Percentiles rank a stretch among this genome's conserved stretches.
Conservation (phyloP, 2,113 vertebrate genomes). For the Chaenogobius annularis region DNA sequence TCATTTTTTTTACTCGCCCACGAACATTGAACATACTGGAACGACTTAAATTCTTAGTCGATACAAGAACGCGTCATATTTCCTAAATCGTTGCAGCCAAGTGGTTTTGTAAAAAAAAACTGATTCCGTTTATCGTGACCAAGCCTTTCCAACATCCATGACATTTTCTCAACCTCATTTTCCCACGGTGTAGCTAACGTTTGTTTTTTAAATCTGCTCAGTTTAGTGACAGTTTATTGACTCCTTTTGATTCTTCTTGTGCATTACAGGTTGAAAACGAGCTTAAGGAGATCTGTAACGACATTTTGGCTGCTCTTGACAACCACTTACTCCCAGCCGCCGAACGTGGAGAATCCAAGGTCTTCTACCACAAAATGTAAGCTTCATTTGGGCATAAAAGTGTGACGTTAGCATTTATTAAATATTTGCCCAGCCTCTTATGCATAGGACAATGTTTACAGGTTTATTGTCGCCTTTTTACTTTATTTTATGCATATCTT, state of each 20-base stretch:
- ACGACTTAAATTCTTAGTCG: too few relatives aligned
- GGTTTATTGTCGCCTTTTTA: neutral
- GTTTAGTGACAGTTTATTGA: too few relatives aligned
- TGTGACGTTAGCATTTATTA: neutral
- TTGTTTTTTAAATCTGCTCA: too few relatives aligned
- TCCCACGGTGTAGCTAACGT: too few relatives aligned
- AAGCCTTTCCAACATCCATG: too few relatives aligned
- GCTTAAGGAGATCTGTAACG: constrained; percentile 93
- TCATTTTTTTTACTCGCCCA: too few relatives aligned
- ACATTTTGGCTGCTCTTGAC: constrained; percentile 98
- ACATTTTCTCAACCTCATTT: too few relatives aligned
- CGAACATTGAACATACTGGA: too few relatives aligned
- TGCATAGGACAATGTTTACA: neutral
- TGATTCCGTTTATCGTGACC: too few relatives aligned
- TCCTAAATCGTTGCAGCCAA: too few relatives aligned
- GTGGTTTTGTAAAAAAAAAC: too few relatives aligned
- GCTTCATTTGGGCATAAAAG: constrained; percentile 34
- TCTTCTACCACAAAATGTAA: constrained; percentile 99
- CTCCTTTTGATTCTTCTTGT: neutral
- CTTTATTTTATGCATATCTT: neutral
- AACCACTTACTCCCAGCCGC: constrained; percentile 97
- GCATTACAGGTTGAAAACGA: constrained; percentile 92
- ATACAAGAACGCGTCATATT: too few relatives aligned
- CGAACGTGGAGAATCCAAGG: constrained; percentile 95
- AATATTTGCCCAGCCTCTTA: neutral